Base-by-base conservation (phyloP, 1,140 invertebrate genomes). In the Bombus sibiricus region DNA sequence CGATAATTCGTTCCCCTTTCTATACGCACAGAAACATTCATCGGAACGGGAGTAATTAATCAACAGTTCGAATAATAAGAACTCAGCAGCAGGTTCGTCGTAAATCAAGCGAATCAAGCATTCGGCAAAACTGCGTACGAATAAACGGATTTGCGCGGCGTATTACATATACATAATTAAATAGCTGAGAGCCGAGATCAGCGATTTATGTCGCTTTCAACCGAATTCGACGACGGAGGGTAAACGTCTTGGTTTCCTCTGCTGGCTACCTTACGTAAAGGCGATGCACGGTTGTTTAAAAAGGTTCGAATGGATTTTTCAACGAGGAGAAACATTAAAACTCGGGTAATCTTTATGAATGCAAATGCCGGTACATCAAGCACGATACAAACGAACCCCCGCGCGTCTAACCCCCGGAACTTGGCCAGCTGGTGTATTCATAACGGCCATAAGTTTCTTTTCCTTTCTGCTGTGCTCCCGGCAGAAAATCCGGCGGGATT, bases 401-500 rank as follows among this genome's bases (percentile, higher is more conserved):
- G 2, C 22, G 15, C n/a, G 4, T 15, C 43, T 41, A 47, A 39
- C 77, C 62, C 53, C 28, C 18, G 22, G n/a, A 32, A 32, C 39
- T 57, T n/a, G 13, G 76, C 39, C 71, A 74, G 71, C 78, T 59
- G 84, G 41, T 81, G 22, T 81, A 81, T 85, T 85, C 84, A 85
- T 80, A 75, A 59, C 59, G 84, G 32, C 74, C 83, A 64, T 85
- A 80, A 80, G 83, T 85, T 85, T 81, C 83, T 81, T 74, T 59
- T 85, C 59, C 79, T 85, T 85, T 81, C 71, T 68, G 71, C 75
- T 28, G 15, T 15, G 32, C 28, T 43, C 37, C 34, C 84, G 84
- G 59, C 71, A 75, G 84, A 85, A 81, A 81, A 85, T 81, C 84
- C 84, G 77, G 79, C 84, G 59, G 83, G 78, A 85, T 85, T 85